Conservation (phyloP, 2,113 vertebrate genomes). For the Balaenoptera acutorostrata region DNA sequence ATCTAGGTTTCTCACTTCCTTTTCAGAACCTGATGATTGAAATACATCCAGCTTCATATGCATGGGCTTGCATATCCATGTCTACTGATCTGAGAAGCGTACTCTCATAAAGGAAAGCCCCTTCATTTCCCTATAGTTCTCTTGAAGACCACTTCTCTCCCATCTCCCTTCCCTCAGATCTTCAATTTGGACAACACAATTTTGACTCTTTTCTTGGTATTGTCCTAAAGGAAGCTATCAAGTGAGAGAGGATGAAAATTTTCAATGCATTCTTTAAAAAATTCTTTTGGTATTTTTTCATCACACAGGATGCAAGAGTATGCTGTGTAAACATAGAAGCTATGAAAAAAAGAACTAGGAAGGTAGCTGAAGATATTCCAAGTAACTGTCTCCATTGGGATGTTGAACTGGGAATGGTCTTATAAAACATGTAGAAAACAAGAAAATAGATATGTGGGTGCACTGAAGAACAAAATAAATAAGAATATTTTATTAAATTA, state of each 20-base stretch:
- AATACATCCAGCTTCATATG: neutral
- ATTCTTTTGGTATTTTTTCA: neutral
- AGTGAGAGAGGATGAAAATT: neutral
- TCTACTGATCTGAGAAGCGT: neutral
- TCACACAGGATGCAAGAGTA: neutral
- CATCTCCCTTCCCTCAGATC: neutral
- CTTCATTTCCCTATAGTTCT: neutral
- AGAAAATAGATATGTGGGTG: neutral
- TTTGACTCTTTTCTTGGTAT: neutral
- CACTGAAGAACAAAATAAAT: constrained; percentile 56
- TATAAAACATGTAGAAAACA: neutral
- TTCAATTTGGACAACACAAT: neutral
- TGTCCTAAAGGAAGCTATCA: neutral
- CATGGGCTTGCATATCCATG: neutral
- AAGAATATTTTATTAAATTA: constrained; percentile 66
- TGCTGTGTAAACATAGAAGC: neutral
- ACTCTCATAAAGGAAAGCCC: constrained; percentile 20
- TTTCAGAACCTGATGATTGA: neutral
- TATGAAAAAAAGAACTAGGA: neutral
- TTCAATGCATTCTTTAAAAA: neutral
- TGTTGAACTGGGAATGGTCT: neutral
- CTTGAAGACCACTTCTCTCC: neutral
- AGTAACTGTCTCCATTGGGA: neutral
- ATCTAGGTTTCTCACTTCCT: constrained; percentile 18
- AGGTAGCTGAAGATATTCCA: neutral